Evolutionary conservation across 2,888 invertebrate genomes (phyloP), one percentile per base, ranked within the genome.

Genomic region (Brenthis ino): DNA sequence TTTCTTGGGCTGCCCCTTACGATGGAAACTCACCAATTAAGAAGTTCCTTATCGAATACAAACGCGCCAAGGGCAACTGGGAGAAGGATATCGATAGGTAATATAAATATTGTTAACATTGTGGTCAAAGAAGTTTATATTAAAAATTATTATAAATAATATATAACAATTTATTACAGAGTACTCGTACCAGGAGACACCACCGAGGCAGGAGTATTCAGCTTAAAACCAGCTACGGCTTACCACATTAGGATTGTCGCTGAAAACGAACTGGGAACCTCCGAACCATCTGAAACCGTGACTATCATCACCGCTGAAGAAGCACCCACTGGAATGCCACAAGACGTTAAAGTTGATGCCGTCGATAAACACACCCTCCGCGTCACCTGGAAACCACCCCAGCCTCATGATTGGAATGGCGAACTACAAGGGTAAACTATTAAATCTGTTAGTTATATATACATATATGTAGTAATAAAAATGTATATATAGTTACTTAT

Each of bases 231-330:
- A 37, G 97, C 98, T 48, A 98, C 98, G 2, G 97, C 97, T 0
- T 99, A 99, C 84, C 98, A 98, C 83, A 95, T 98, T 77, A 94
- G 98, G 75, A 97, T 99, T 80, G 96, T 98, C 2, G 98, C 98
- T 69, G 97, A 98, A 90, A 99, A 99, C 82, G 97, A 97, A 86
- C 96, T 98, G 72, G 98, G 99, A 65, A 95, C 95, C n/a, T 98
- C 98, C 47, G 96, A 97, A 76, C 97, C 98, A 2, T 98, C 98
- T 0, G 98, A 98, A 82, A 96, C 97, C 2, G 98, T 98, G 2
- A 97, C 97, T 2, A 98, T 99, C 74, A 98, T 98, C 73, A 99
- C 99, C 43, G 98, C 98, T 51, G 99, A 99, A 90, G 98, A 98
- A 94, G 96, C 95, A 6, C 96, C 96, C 1, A 96, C 96, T 70